Percentiles rank a stretch among this genome's conserved stretches.
These are phyloP conservation scores for Entomyzon cyanotis DNA, from an alignment of 2,113 vertebrate genomes.

Conservation along the genomic window DNA sequence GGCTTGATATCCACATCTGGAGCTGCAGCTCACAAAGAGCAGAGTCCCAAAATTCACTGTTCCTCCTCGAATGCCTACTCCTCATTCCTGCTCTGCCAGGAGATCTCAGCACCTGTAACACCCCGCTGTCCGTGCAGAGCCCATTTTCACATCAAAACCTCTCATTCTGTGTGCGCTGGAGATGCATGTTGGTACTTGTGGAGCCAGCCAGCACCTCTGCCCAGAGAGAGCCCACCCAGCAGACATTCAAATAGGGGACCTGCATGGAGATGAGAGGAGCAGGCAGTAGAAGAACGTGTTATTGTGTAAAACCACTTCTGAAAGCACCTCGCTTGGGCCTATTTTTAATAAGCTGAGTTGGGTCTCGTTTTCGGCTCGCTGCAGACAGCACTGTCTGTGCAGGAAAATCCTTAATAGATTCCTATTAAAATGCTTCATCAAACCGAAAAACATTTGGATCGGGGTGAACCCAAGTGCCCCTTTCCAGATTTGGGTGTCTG, in stretches of 20 bases:
- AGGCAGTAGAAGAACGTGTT: background rate
- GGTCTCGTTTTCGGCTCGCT: background rate
- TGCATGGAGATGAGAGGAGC: background rate
- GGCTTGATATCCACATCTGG: background rate
- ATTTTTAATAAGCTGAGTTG: constrained; percentile 4
- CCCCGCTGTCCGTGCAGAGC: rapidly evolving
- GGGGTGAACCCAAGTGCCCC: background rate
- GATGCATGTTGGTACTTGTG: rapidly evolving
- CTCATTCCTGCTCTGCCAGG: background rate
- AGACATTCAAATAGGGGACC: background rate
- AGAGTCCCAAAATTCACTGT: background rate
- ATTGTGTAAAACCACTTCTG: constrained; percentile 37
- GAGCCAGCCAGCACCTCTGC: background rate
- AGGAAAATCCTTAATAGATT: background rate
- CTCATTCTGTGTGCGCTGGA: rapidly evolving
- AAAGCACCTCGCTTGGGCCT: background rate
- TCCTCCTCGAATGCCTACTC: background rate
- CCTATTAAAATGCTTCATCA: background rate
- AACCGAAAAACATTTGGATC: background rate
- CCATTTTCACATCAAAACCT: rapidly evolving
- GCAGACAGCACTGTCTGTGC: background rate
- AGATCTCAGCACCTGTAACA: rapidly evolving
- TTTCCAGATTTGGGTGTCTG: background rate
- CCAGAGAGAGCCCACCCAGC: constrained; percentile 17
- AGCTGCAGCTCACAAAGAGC: background rate